A percentile compares a stretch with the other conserved stretches of the same genome.
Conservation (phyloP, 2,888 invertebrate genomes). For the Drosophila rellima region DNA sequence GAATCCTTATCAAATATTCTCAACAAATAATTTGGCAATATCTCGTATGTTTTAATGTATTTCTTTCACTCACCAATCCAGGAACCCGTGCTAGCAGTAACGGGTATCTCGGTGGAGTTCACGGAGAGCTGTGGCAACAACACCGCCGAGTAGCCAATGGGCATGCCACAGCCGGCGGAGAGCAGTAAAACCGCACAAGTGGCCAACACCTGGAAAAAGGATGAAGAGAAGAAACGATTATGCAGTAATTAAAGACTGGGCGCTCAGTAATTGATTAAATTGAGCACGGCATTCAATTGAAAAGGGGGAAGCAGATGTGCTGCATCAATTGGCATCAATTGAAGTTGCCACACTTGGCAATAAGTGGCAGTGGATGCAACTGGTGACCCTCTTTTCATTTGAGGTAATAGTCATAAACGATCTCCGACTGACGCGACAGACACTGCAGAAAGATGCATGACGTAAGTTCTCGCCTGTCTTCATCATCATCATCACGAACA, state of each 20-base stretch:
- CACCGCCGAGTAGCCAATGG: constrained; percentile 91
- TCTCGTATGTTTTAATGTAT: background rate
- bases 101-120: constrained; percentile 87
- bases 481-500: constrained; percentile 13
- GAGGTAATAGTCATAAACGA: constrained; percentile 55
- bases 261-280: constrained; percentile 20
- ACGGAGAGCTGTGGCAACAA: constrained; percentile 90
- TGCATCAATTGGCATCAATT: constrained; percentile 64
- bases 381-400: constrained; percentile 39
- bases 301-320: constrained; percentile 2
- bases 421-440: constrained; percentile 27
- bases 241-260: background rate
- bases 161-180: constrained; percentile 92
- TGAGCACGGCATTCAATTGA: background rate
- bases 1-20: no score
- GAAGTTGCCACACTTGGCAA: constrained; percentile 56
- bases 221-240: background rate
- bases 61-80: constrained; percentile 88
- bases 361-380: constrained; percentile 37
- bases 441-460: constrained; percentile 27
- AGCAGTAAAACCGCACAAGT: constrained; percentile 90
- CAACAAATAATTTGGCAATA: background rate
- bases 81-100: constrained; percentile 90
- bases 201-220: constrained; percentile 88
- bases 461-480: constrained; percentile 28